These are phyloP conservation scores for Apodemus speciosus DNA, from an alignment of 2,113 vertebrate species.

Conservation along the genomic window DNA sequence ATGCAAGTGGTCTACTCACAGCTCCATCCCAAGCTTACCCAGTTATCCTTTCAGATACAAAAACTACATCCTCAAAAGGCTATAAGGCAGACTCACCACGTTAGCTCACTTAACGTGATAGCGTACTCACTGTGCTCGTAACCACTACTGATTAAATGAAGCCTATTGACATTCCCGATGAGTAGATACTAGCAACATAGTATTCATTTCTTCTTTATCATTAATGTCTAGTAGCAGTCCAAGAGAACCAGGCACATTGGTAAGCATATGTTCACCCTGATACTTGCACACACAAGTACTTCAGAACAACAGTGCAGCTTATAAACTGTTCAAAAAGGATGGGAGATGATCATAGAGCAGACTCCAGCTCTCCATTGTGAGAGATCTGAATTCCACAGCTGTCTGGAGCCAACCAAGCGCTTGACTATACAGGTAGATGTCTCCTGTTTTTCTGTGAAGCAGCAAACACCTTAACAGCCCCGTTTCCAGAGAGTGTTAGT, in stretches of 20 bases:
- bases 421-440: constrained; percentile 85
- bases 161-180: constrained; percentile 49
- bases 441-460: constrained; percentile 78
- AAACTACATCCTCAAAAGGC: background rate
- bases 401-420: constrained; percentile 66
- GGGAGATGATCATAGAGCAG: constrained; percentile 75
- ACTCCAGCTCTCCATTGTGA: constrained; percentile 59
- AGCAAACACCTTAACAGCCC: constrained; percentile 84
- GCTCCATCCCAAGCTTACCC: background rate
- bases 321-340: constrained; percentile 65
- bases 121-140: background rate
- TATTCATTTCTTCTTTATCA: background rate
- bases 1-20: background rate
- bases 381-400: background rate
- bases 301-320: background rate
- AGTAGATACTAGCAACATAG: constrained; percentile 62
- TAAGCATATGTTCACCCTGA: background rate
- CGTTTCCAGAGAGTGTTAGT: constrained; percentile 82
- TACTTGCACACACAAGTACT: background rate
- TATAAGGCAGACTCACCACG: too few species aligned
- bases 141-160: constrained; percentile 67
- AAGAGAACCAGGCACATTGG: background rate
- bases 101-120: background rate
- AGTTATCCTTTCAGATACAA: background rate
- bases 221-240: background rate